Percentiles rank a stretch among this genome's conserved stretches.
Conservation (phyloP, 2,888 invertebrate species). For the Ischnura elegans region DNA sequence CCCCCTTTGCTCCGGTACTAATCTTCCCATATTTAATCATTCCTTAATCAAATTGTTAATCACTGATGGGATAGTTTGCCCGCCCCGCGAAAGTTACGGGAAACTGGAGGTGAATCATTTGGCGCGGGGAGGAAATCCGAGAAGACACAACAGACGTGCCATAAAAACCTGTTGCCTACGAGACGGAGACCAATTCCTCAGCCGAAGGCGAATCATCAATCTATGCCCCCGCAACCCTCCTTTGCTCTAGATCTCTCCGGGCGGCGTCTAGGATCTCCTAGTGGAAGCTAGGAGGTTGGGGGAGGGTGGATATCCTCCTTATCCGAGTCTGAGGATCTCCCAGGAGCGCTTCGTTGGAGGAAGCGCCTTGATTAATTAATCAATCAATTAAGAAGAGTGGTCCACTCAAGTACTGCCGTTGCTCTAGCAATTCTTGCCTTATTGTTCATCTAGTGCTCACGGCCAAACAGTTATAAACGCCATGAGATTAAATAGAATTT, state of each 20-base stretch:
- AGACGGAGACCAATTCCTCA: constrained; percentile 18
- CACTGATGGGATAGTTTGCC: neutral
- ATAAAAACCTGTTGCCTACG: constrained; percentile 13
- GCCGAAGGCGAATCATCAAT: neutral
- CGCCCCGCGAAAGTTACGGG: neutral
- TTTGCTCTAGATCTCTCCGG: constrained; percentile 20
- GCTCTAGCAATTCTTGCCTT: neutral
- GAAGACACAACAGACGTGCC: neutral
- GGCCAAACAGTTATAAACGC: neutral
- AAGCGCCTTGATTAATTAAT: constrained; percentile 18
- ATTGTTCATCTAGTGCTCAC: neutral
- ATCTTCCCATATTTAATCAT: neutral
- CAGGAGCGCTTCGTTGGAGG: neutral
- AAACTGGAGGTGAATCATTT: neutral
- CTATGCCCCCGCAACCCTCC: neutral
- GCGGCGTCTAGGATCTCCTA: neutral
- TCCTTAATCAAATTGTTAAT: neutral
- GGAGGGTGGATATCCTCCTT: neutral
- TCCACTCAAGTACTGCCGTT: neutral
- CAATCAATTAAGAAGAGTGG: neutral
- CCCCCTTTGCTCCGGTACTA: neutral
- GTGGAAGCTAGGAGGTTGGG: neutral
- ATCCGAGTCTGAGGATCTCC: constrained; percentile 30
- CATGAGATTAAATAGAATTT: neutral
- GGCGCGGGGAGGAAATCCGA: neutral